Evolutionary conservation across 2,113 vertebrate genomes (phyloP).

Genomic region (Dipodomys merriami): DNA sequence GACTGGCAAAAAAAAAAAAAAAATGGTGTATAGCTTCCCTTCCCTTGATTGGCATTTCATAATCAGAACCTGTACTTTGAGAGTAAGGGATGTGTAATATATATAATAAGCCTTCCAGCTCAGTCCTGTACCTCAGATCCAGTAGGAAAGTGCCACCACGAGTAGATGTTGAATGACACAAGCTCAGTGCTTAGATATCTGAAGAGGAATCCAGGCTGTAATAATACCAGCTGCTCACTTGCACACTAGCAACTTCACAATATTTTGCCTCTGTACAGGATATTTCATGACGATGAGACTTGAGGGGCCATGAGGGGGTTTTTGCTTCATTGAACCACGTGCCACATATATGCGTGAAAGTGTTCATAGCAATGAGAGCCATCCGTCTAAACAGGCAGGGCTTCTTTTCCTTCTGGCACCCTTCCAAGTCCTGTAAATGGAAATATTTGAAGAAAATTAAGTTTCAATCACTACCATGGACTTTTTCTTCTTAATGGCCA

Average conservation of each 20-base stretch:
- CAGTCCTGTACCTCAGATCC: neutral
- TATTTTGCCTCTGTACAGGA: slow-evolving; percentile 30
- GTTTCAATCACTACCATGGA: slow-evolving; percentile 13
- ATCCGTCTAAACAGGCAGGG: slow-evolving; percentile 19
- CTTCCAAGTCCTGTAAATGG: slow-evolving; percentile 42
- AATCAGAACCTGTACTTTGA: slow-evolving; percentile 25
- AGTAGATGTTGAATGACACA: neutral
- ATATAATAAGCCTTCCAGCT: slow-evolving; percentile 32
- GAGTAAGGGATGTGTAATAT: neutral
- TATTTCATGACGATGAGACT: slow-evolving; percentile 21
- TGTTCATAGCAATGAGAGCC: slow-evolving; percentile 35
- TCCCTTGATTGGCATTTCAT: slow-evolving; percentile 53
- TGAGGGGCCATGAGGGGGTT: neutral
- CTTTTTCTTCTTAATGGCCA: neutral
- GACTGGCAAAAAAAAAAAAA: slow-evolving; percentile 25
- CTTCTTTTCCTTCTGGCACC: slow-evolving; percentile 29
- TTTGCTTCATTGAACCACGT: neutral
- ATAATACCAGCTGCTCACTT: slow-evolving; percentile 44
- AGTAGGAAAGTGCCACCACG: neutral
- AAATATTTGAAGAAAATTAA: slow-evolving; percentile 30
- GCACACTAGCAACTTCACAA: neutral
- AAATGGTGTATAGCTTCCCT: slow-evolving; percentile 73
- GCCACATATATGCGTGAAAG: neutral
- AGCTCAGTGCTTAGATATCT: neutral
- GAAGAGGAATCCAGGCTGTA: neutral